phyloP scores from a whole-genome alignment of 1,140 invertebrate species.

The Drosophila parabipectinata region DNA sequence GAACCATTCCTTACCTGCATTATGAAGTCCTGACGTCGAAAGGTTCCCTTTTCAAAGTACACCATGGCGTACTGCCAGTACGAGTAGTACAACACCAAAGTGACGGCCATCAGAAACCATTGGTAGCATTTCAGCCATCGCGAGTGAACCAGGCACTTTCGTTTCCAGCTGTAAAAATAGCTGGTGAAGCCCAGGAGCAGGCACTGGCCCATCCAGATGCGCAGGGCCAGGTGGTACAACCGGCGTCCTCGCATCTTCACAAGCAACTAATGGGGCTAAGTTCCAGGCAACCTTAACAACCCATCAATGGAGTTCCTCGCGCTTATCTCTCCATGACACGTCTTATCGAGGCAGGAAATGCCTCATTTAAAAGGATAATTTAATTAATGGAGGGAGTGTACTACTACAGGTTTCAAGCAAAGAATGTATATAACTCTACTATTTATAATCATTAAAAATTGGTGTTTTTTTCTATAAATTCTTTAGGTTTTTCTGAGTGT shows the following conservation, averaged over 20 bases:
- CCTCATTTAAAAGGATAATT: not conserved
- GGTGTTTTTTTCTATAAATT: not conserved
- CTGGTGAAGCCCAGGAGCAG: conserved; percentile 16
- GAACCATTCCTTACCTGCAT: not conserved
- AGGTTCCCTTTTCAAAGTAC: conserved; percentile 13
- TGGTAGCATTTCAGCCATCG: not conserved
- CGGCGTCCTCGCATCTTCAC: conserved; percentile 14
- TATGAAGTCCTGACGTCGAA: conserved; percentile 13
- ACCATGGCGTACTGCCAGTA: not conserved
- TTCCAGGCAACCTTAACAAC: too few relatives aligned
- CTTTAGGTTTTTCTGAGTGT: too few relatives aligned
- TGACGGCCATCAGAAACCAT: conserved; percentile 4
- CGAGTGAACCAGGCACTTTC: conserved; percentile 1
- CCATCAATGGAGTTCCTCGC: not conserved
- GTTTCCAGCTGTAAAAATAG: not conserved
- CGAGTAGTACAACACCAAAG: not conserved
- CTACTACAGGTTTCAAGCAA: not conserved
- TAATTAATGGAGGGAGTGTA: not conserved
- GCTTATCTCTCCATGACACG: not conserved
- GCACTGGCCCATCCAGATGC: conserved; percentile 15
- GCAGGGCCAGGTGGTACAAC: conserved; percentile 15
- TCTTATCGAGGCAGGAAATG: not conserved
- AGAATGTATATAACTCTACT: not conserved
- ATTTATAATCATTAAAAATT: not conserved
- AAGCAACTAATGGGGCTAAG: not conserved